Base-by-base conservation (phyloP, 2,888 invertebrate genomes). In the Sinopyrophorus schimmeli region DNA sequence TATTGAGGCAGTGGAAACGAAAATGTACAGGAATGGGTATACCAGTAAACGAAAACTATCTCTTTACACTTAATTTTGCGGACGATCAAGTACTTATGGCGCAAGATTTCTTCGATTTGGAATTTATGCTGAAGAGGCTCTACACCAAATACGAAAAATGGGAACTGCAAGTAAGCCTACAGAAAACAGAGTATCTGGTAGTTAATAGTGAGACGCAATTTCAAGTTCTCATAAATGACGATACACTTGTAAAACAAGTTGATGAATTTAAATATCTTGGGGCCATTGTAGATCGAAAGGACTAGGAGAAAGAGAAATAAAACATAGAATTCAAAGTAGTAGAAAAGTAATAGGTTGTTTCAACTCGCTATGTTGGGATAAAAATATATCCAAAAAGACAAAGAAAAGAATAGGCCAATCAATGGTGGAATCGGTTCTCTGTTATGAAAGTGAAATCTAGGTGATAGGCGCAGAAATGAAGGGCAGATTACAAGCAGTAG, bases 401-500 rank as follows among this genome's bases (percentile, higher is more conserved):
- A 24, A 30, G 30, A 30, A 30, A 30, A 30, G 30, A 30, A 15
- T 32, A 16, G 17, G 7, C 5, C 3, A 14, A 17, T 35, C 20
- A 21, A 18, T 21, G 35, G 12, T 35, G 21, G 35, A 35, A 35
- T 10, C 35, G 21, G 21, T 35, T 32, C 17, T 32, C 32, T 32
- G 32, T 16, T 16, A 32, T 9, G 9, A 10, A 16, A 32, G 32
- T 32, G 32, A 18, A 3, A 15, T 32, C 17, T 32, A 17, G 32
- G 32, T 32, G 18, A 32, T 26, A 20, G 6, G 24, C 9, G 3
- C 24, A 24, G 24, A 24, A 24, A 24, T 24, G 24, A 28, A 28
- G 30, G 12, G 30, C 26, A 26, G 5, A 26, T 32, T 32, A 32
- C 6, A 32, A 32, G 20, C 15, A 18, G 42, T 42, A 30, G 31